phyloP scores from a whole-genome alignment of 2,113 vertebrate genomes.

The Anguilla rostrata region DNA sequence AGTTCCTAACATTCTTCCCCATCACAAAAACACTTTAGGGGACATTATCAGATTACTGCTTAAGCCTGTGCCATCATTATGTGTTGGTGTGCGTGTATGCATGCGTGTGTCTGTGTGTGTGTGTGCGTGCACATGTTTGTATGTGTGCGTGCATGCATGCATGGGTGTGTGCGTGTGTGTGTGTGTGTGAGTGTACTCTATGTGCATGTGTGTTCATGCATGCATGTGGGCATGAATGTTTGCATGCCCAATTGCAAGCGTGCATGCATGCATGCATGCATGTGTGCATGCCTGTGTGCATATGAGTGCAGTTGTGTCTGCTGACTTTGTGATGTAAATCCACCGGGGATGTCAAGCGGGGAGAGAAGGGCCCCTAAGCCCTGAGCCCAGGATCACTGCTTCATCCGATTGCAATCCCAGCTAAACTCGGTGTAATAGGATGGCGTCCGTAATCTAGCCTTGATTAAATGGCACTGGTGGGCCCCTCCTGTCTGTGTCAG shows the following conservation, averaged over 20 bases:
- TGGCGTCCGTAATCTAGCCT: not conserved
- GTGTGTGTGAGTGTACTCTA: too few species aligned
- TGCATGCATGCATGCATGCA: not conserved
- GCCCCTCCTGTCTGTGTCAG: not conserved
- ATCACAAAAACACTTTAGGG: not conserved
- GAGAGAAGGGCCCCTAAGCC: not conserved
- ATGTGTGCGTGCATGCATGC: not conserved
- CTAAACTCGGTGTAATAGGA: not conserved
- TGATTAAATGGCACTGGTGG: not conserved
- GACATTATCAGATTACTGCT: too few species aligned
- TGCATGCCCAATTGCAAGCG: not conserved
- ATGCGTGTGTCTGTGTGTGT: conserved; percentile 25
- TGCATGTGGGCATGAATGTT: not conserved
- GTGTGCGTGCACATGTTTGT: conserved; percentile 7
- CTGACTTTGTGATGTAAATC: not conserved
- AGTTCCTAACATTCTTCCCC: not conserved
- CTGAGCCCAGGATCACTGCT: not conserved
- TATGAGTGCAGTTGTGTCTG: not conserved
- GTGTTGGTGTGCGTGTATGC: not conserved
- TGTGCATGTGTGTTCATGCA: too few species aligned
- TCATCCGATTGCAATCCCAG: not conserved
- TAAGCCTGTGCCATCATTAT: too few species aligned
- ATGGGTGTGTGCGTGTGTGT: not conserved
- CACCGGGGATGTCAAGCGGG: not conserved
- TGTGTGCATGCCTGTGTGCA: not conserved